Percentiles rank a stretch among this genome's conserved stretches.
Evolutionary conservation across 2,797 vertebrate species (phyloP).

Genomic region (Sebastes vulpes): DNA sequence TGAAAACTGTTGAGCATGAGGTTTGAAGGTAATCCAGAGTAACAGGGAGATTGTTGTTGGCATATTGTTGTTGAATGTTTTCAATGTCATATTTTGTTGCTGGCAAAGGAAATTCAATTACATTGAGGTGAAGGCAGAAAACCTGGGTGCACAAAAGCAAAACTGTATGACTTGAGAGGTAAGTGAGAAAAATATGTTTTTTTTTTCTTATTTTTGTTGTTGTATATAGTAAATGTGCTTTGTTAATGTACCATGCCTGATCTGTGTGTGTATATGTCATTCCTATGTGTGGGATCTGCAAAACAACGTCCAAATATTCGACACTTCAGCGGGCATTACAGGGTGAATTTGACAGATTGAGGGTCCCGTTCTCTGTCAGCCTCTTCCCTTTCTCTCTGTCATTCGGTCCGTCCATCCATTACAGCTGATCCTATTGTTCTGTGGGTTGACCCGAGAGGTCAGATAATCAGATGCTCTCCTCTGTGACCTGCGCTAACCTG

Average conservation of each 20-base stretch:
- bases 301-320: background rate
- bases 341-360: constrained; percentile 44
- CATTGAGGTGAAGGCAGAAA: constrained; percentile 3
- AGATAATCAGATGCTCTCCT: constrained; percentile 77
- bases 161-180: background rate
- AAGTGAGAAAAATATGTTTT: background rate
- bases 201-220: background rate
- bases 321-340: background rate
- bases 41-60: background rate
- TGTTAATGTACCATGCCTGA: background rate
- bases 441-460: constrained; percentile 74
- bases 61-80: background rate
- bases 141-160: background rate
- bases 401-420: constrained; percentile 68
- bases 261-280: background rate
- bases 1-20: background rate
- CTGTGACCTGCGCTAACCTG: constrained; percentile 70
- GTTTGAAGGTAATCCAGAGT: background rate
- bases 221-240: background rate
- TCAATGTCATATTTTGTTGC: background rate
- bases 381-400: constrained; percentile 34
- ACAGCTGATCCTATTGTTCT: constrained; percentile 77
- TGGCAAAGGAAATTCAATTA: background rate
- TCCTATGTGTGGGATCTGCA: background rate
- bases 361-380: constrained; percentile 21